A percentile compares a stretch with the other conserved stretches of the same genome.
Evolutionary conservation across 2,113 vertebrate genomes (phyloP).

Genomic region (Chionomys nivalis): DNA sequence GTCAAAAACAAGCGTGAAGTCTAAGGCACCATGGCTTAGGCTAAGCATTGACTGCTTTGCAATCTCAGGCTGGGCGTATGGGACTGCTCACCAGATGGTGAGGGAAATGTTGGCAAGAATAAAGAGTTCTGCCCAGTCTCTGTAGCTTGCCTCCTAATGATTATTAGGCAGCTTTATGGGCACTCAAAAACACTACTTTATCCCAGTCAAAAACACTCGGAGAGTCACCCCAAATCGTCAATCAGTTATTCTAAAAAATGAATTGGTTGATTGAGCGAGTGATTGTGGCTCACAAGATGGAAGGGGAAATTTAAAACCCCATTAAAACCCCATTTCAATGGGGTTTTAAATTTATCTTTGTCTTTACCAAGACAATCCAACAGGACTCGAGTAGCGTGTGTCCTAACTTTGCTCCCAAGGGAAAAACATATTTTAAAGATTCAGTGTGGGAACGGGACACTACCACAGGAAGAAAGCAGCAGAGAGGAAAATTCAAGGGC

Average conservation of each 20-base stretch:
- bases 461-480: conserved; percentile 26
- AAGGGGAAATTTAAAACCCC: not conserved
- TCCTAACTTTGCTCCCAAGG: not conserved
- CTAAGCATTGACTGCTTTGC: conserved; percentile 55
- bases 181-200: conserved; percentile 13
- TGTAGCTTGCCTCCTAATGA: conserved; percentile 5
- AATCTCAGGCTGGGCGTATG: not conserved
- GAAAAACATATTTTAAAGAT: not conserved
- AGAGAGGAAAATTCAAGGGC: conserved; percentile 30
- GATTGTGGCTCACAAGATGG: conserved; percentile 40
- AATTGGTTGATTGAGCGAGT: conserved; percentile 6
- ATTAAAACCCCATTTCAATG: not conserved
- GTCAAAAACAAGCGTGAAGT: conserved; percentile 74
- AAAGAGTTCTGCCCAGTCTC: conserved; percentile 25
- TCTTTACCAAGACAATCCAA: not conserved
- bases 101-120: conserved; percentile 15
- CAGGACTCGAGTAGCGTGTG: not conserved
- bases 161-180: conserved; percentile 23
- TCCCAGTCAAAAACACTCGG: conserved; percentile 10
- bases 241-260: conserved; percentile 32
- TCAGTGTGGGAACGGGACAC: not conserved
- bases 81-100: not conserved
- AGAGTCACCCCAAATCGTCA: conserved; percentile 6
- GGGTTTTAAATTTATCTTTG: not conserved
- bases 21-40: conserved; percentile 47